Base-by-base conservation (phyloP, 2,797 vertebrate species). In the Pteropus rufus region DNA sequence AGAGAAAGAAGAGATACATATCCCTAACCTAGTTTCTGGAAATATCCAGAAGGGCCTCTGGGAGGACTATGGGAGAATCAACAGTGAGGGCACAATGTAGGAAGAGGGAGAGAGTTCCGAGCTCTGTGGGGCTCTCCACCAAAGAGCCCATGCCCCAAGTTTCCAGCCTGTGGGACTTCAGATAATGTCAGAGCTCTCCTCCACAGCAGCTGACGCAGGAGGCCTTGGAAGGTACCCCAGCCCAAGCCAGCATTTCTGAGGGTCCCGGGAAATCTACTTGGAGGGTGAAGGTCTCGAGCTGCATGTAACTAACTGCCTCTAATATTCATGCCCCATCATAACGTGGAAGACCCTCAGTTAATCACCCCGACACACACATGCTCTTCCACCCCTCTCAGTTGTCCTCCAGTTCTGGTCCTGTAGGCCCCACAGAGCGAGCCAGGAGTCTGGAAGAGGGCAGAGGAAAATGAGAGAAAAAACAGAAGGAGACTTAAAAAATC, bases 271-370 rank as follows among this genome's bases (percentile, higher is more conserved):
- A 72, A 94, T 44, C 46, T 31, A 1, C 41, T 14, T 64, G 49
- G 49, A 70, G 7, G 49, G 39, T 65, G 44, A 31, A 67, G 64
- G 82, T 36, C 52, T 46, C 60, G 41, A 46, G 36, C 16, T 24
- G 29, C 62, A 16, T 5, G 5, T 10, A 44, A 21, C 54, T 34
- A 11, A 62, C n/a, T 58, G 69, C 21, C 39, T 62, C 24, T 26
- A n/a, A 65, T 24, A 24, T 52, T 54, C 52, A 21, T 0, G 4
- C 46, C 29, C 24, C 0, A 0, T 58, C 19, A 5, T 26, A 7
- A 24, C 1, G 19, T 8, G 9, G 26, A 64, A 92, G 31, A 15
- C 7, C 31, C 34, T 46, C 44, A 21, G 60, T 62, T 26, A 75
- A 39, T 2, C 8, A 7, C 31, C 7, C 0, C 19, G 34, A 21